These are phyloP conservation scores for Eptesicus fuscus DNA, from an alignment of 2,113 vertebrate species.

Conservation along the genomic window DNA sequence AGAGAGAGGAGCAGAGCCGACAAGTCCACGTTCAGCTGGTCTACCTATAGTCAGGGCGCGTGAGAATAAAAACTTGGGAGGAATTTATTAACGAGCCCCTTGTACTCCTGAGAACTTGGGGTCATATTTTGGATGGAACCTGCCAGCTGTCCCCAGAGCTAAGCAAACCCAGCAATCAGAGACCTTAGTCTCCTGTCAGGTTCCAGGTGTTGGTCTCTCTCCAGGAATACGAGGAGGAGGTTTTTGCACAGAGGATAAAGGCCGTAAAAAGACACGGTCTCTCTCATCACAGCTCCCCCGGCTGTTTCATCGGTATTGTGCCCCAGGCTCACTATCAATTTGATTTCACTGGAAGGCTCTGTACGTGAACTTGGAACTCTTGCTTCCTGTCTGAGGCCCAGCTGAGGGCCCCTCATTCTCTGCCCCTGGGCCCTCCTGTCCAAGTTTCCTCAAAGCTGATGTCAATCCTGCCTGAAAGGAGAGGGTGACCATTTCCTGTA, in stretches of 20 bases:
- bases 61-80: constrained; percentile 38
- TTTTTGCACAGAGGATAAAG: neutral
- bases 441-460: neutral
- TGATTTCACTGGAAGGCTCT: neutral
- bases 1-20: neutral
- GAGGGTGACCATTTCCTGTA: neutral
- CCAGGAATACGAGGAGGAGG: neutral
- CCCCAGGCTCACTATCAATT: neutral
- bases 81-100: constrained; percentile 42
- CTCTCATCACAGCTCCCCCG: neutral
- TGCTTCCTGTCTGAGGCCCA: neutral
- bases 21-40: neutral
- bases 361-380: neutral
- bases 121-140: no score
- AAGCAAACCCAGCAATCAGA: neutral
- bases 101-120: neutral
- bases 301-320: neutral
- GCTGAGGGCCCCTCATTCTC: neutral
- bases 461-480: neutral
- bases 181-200: neutral
- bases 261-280: neutral
- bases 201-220: neutral
- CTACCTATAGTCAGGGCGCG: neutral
- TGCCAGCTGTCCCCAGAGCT: neutral
- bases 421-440: neutral